Base-by-base conservation (phyloP, 2,797 vertebrate genomes). In the Acanthopagrus latus region DNA sequence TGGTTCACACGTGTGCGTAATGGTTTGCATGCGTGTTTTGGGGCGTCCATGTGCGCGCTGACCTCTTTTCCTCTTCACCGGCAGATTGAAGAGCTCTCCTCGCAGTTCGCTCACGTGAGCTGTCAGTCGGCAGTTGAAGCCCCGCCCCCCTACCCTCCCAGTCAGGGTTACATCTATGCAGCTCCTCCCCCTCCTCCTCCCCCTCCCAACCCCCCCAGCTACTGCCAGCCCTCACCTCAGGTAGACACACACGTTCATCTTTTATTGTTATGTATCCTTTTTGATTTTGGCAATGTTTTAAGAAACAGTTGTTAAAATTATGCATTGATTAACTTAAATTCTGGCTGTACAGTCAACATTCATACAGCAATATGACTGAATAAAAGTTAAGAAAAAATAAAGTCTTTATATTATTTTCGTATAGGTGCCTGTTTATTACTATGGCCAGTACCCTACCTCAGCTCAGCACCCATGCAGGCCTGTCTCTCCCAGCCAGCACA, bases 401-500 rank as follows among this genome's bases (percentile, higher is more conserved):
- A 10, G 0, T 80, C 5, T 65, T 60, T 10, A n/a, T 52, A 29
- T 71, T 55, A 16, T 76, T 66, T 46, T 64, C 46, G 78, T 72
- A 3, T 88, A 98, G 97, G 95, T 97, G 95, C 94, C 97, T 85
- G 89, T 97, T 43, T 98, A 97, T 94, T 97, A 95, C 79, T 98
- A 96, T 78, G 89, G 96, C 93, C 98, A 97, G 94, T 97, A 97
- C 94, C 95, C 97, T 97, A 98, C 96, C 96, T 97, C 97, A 96
- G 87, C 94, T 65, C 97, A 96, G 86, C 97, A 96, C 90, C 82
- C 85, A 43, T 97, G 96, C 93, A 95, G 95, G 88, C 93, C 96
- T 74, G 86, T 95, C 86, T 95, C 96, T 78, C 96, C 96, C 6
- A 93, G 95, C 86, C 96, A 96, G 91, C 97, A 96, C 90, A 91